These are phyloP conservation scores for Solen grandis DNA, from an alignment of 1,140 invertebrate species.

Conservation along the genomic window DNA sequence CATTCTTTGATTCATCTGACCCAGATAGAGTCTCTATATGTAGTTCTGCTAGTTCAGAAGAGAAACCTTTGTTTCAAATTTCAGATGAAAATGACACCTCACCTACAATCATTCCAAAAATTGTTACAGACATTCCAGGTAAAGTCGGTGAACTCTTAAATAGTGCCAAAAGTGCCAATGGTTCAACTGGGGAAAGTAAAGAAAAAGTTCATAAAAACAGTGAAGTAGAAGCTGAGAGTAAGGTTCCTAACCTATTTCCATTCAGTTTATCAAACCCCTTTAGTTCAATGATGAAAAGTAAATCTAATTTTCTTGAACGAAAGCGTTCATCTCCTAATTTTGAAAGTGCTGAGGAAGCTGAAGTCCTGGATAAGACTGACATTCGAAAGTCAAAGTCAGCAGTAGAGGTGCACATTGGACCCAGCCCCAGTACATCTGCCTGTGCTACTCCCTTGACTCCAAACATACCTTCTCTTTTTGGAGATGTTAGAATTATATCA, in stretches of 20 bases:
- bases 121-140: neutral
- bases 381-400: slow-evolving; percentile 20
- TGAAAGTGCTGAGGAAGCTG: neutral
- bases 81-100: neutral
- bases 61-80: neutral
- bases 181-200: neutral
- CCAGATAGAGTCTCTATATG: slow-evolving; percentile 25
- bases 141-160: neutral
- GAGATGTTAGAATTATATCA: slow-evolving; percentile 9
- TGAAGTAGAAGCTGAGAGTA: slow-evolving; percentile 1
- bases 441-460: neutral
- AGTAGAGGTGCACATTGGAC: neutral
- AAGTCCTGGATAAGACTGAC: neutral
- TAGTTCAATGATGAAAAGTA: too few species aligned
- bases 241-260: neutral
- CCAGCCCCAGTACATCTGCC: neutral
- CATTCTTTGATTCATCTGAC: slow-evolving; percentile 32
- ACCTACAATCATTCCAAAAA: neutral
- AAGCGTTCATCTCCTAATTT: slow-evolving; percentile 3
- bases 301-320: neutral
- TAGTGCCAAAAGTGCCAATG: neutral
- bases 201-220: too few species aligned
- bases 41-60: neutral
- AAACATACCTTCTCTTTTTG: neutral
- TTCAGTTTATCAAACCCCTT: neutral